These are phyloP conservation scores for Leptogaster cylindrica DNA, from an alignment of 2,888 invertebrate species.

Conservation along the genomic window DNA sequence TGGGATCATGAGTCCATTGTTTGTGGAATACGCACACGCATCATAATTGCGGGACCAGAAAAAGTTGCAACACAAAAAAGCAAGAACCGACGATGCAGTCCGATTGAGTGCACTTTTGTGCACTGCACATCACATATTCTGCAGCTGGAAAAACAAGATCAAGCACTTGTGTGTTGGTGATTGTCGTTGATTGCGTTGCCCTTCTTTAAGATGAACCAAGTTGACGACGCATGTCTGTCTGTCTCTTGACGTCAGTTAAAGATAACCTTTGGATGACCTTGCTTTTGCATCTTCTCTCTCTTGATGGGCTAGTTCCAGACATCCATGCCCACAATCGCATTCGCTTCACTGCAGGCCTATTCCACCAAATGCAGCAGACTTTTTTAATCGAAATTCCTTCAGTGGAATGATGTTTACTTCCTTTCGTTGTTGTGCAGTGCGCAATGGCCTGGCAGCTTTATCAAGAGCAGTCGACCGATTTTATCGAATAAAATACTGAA, in stretches of 20 bases:
- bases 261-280: conserved; percentile 45
- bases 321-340: background rate
- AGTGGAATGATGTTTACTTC: conserved; percentile 34
- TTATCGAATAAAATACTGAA: conserved; percentile 27
- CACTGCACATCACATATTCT: too few species aligned
- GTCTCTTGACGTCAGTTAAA: conserved; percentile 44
- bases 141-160: conserved; percentile 39
- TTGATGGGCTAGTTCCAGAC: conserved; percentile 7
- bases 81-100: conserved; percentile 19
- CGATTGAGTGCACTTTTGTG: background rate
- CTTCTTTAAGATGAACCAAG: conserved; percentile 31
- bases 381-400: conserved; percentile 36
- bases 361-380: conserved; percentile 28
- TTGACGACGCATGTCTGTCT: conserved; percentile 45
- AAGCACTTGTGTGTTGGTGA: conserved; percentile 20
- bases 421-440: conserved; percentile 35
- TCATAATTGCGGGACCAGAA: conserved; percentile 36
- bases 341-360: conserved; percentile 12
- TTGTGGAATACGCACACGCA: conserved; percentile 34
- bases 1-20: conserved; percentile 30
- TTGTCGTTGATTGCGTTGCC: conserved; percentile 27
- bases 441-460: conserved; percentile 43
- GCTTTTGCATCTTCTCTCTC: conserved; percentile 37
- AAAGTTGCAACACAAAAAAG: conserved; percentile 31
- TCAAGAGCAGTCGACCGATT: conserved; percentile 36